phyloP scores from a whole-genome alignment of 1,140 invertebrate species.

The Nomia melanderi region DNA sequence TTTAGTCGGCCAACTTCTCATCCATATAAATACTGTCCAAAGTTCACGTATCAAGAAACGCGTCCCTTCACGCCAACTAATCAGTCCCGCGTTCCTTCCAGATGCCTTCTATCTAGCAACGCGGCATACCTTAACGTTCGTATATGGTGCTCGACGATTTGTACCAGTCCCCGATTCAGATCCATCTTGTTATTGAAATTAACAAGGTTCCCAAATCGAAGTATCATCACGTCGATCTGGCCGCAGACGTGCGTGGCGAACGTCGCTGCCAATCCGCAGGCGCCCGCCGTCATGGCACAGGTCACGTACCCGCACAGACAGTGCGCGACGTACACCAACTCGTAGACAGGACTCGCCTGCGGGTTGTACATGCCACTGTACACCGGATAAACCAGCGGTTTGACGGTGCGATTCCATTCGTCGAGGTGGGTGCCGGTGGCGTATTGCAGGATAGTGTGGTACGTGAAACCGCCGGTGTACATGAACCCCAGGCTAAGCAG shows the following conservation, averaged over 20 bases:
- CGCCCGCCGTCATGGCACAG: conserved; percentile 29
- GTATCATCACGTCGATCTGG: conserved; percentile 57
- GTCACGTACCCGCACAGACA: conserved; percentile 47
- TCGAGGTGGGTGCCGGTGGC: conserved; percentile 10
- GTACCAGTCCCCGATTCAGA: conserved; percentile 23
- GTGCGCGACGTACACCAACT: conserved; percentile 53
- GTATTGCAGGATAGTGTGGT: conserved; percentile 35
- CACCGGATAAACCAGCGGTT: conserved; percentile 52
- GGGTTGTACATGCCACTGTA: conserved; percentile 36
- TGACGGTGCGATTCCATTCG: conserved; percentile 46
- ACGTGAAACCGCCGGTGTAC: conserved; percentile 48
- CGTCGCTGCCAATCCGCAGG: conserved; percentile 50
- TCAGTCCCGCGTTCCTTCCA: too few relatives aligned
- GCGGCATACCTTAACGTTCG: conserved; percentile 43
- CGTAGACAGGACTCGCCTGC: conserved; percentile 47
- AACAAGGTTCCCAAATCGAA: conserved; percentile 44
- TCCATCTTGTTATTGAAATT: not conserved
- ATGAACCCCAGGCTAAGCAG: conserved; percentile 48
- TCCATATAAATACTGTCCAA: too few relatives aligned
- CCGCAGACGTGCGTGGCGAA: conserved; percentile 54
- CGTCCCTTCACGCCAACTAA: too few relatives aligned
- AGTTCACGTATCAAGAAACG: too few relatives aligned
- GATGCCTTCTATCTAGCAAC: too few relatives aligned
- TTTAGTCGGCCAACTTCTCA: too few relatives aligned
- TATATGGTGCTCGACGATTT: conserved; percentile 50